phyloP scores from a whole-genome alignment of 2,113 vertebrate genomes.

The Oryctolagus cuniculus region mOryCun1.1 NC_091435.1:108854001-108854500 shows the following conservation, averaged over 20 bases:
- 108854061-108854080: constrained; percentile 52
- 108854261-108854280: neutral
- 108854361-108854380: too few relatives aligned
- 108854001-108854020: constrained; percentile 53
- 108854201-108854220: constrained; percentile 3
- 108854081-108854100: constrained; percentile 2
- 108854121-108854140: constrained; percentile 53
- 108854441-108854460: too few relatives aligned
- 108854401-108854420: too few relatives aligned
- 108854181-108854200: constrained; percentile 55
- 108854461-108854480: too few relatives aligned
- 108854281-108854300: neutral
- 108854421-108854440: too few relatives aligned
- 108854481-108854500: too few relatives aligned
- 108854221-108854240: neutral
- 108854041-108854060: constrained; percentile 22
- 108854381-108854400: too few relatives aligned
- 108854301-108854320: neutral
- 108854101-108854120: neutral
- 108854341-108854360: too few relatives aligned
- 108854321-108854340: neutral
- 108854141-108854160: constrained; percentile 55
- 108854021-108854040: neutral
- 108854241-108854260: neutral
- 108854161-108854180: constrained; percentile 12